These are phyloP conservation scores for Chrysina gloriosa DNA, from an alignment of 2,888 invertebrate species.

Conservation along the genomic window DNA sequence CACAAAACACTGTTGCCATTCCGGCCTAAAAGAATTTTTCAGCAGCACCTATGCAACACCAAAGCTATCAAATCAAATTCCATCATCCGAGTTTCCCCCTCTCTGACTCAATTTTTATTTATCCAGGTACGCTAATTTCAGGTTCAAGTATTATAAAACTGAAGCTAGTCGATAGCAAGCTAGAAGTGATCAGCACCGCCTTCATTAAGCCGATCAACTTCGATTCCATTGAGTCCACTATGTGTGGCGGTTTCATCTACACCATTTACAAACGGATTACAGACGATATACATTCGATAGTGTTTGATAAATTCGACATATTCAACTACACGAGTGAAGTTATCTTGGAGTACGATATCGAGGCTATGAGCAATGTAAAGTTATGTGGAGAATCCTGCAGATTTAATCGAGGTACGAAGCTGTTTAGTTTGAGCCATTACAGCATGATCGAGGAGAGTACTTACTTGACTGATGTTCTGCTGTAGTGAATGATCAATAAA, in stretches of 20 bases:
- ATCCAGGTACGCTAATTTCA: conserved; percentile 44
- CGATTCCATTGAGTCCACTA: conserved; percentile 51
- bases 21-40: background rate
- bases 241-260: conserved; percentile 52
- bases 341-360: background rate
- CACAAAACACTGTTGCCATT: background rate
- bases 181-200: conserved; percentile 45
- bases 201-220: conserved; percentile 41
- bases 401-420: background rate
- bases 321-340: background rate
- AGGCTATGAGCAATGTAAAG: background rate
- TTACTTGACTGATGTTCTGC: conserved; percentile 8
- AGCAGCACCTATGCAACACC: background rate
- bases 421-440: conserved; percentile 9
- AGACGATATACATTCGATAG: conserved; percentile 38
- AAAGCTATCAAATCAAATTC: background rate
- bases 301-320: conserved; percentile 40
- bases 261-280: conserved; percentile 52
- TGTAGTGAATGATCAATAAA: no score
- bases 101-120: conserved; percentile 2
- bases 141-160: conserved; percentile 53
- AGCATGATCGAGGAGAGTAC: conserved; percentile 8
- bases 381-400: conserved; percentile 5
- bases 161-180: conserved; percentile 41
- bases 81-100: background rate